These are phyloP conservation scores for Hystrix cristata DNA, from an alignment of 2,113 vertebrate genomes.

Conservation along the genomic window DNA sequence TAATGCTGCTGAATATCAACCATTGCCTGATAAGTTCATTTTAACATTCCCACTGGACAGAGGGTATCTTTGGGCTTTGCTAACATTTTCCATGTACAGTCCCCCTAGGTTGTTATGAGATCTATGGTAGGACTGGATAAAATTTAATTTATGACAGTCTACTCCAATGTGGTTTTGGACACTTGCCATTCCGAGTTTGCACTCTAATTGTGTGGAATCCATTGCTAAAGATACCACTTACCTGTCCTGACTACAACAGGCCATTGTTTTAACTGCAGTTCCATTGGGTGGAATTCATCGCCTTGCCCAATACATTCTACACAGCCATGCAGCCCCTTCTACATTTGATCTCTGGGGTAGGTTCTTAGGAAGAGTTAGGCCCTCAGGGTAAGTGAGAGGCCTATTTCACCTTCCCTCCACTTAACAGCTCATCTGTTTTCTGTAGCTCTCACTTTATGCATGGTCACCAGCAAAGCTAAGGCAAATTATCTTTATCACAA, in stretches of 20 bases:
- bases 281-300: too few species aligned
- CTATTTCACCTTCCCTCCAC: neutral
- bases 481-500: neutral
- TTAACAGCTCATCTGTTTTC: neutral
- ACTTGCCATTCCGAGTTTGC: too few species aligned
- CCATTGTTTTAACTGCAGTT: neutral
- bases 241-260: neutral
- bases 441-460: neutral
- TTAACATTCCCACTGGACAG: neutral
- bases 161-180: neutral
- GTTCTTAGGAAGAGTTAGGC: neutral
- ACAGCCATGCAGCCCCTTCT: neutral
- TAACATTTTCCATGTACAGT: too few species aligned
- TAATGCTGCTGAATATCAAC: neutral
- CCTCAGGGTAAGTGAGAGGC: neutral
- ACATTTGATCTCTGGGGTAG: neutral
- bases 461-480: neutral
- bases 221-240: neutral
- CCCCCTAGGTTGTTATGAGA: neutral
- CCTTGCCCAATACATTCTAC: too few species aligned
- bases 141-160: neutral
- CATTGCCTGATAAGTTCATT: neutral
- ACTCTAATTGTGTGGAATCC: neutral
- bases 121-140: neutral
- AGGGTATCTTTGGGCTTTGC: neutral